phyloP scores from a whole-genome alignment of 1,140 invertebrate species.

The Apolygus lucorum region DNA sequence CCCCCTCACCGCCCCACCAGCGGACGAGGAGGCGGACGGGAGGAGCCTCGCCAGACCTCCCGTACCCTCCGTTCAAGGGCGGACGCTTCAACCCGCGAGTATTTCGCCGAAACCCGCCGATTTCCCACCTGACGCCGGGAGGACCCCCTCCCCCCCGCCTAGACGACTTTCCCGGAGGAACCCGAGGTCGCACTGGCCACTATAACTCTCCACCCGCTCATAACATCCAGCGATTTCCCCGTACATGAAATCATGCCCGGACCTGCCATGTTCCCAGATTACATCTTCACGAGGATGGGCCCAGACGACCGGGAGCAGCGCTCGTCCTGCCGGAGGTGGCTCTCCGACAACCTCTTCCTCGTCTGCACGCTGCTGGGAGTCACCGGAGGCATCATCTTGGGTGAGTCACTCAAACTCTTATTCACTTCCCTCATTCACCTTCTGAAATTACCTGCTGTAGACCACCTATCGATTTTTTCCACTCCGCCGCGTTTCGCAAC shows the following conservation, averaged over 20 bases:
- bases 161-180: too few species aligned
- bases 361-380: conserved; percentile 69
- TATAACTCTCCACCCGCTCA: neutral
- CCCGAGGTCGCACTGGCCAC: too few species aligned
- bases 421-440: too few species aligned
- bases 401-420: conserved; percentile 46
- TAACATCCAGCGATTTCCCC: neutral
- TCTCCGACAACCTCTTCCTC: conserved; percentile 65
- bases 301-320: conserved; percentile 4
- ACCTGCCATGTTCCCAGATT: conserved; percentile 25
- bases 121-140: too few species aligned
- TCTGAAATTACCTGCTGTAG: too few species aligned
- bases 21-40: neutral
- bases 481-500: too few species aligned
- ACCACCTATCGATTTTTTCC: too few species aligned
- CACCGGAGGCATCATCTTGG: conserved; percentile 58
- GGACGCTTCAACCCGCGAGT: too few species aligned
- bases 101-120: neutral
- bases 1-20: too few species aligned
- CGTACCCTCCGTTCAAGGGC: too few species aligned
- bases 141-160: too few species aligned
- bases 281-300: conserved; percentile 25
- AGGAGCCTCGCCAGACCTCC: neutral
- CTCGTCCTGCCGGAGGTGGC: conserved; percentile 41
- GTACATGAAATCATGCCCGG: conserved; percentile 18